Percentiles rank a stretch among this genome's conserved stretches.
phyloP scores from a whole-genome alignment of 2,888 invertebrate species.

The Polymixis flavicincta region DNA sequence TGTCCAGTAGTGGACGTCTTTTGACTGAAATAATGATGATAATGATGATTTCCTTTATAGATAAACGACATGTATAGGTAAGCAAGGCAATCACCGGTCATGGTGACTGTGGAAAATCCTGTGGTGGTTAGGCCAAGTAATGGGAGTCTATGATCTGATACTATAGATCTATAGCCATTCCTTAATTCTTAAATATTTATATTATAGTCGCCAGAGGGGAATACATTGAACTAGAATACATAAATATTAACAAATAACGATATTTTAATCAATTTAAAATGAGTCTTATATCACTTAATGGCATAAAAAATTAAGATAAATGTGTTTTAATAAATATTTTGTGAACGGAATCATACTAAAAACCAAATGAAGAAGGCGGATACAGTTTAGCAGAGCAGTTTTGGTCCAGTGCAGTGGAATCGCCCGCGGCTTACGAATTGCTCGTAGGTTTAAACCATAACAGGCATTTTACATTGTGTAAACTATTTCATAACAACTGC shows the following conservation, averaged over 20 bases:
- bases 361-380: not conserved
- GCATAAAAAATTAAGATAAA: slow-evolving; percentile 16
- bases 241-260: not conserved
- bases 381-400: not conserved
- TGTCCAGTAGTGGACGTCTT: too few relatives aligned
- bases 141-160: not conserved
- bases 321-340: not conserved
- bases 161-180: not conserved
- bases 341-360: not conserved
- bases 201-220: not conserved
- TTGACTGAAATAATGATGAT: too few relatives aligned
- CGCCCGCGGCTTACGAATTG: too few relatives aligned
- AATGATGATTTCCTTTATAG: too few relatives aligned
- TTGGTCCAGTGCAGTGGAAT: too few relatives aligned
- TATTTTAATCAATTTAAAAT: not conserved
- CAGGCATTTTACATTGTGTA: too few relatives aligned
- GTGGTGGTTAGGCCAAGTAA: not conserved
- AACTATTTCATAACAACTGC: too few relatives aligned
- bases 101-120: not conserved
- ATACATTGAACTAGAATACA: slow-evolving; percentile 1
- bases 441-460: too few relatives aligned
- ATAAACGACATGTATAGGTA: not conserved
- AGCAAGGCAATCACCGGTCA: not conserved
- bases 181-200: not conserved
- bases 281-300: slow-evolving; percentile 10